Evolutionary conservation across 2,888 invertebrate species (phyloP).

Genomic region (Operophtera brumata): DNA sequence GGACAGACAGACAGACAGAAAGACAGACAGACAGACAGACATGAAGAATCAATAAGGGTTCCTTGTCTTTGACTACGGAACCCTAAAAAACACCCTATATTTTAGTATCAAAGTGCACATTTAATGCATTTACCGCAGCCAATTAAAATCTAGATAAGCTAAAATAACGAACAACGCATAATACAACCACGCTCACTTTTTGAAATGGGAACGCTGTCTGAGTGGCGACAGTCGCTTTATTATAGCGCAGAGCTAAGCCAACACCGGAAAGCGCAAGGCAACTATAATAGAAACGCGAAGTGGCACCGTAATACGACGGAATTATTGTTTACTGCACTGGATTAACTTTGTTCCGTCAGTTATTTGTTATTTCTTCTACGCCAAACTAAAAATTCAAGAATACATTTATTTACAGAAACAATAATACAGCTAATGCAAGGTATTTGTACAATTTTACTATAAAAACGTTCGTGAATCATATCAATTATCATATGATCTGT

Average conservation of each 20-base stretch:
- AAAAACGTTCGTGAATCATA: too few relatives aligned
- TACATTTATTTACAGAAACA: too few relatives aligned
- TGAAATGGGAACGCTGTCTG: slow-evolving; percentile 32
- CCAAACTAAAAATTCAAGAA: too few relatives aligned
- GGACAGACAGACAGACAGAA: too few relatives aligned
- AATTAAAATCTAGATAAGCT: slow-evolving; percentile 13
- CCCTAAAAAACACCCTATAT: not conserved
- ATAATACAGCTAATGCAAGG: too few relatives aligned
- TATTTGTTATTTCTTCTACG: not conserved
- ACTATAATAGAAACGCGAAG: slow-evolving; percentile 31
- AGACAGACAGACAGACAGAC: too few relatives aligned
- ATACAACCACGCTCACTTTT: slow-evolving; percentile 21
- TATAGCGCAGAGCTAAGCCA: slow-evolving; percentile 31
- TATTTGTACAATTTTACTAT: too few relatives aligned
- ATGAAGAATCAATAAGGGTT: too few relatives aligned
- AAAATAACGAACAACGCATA: slow-evolving; percentile 12
- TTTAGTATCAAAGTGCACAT: not conserved
- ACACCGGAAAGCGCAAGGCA: slow-evolving; percentile 29
- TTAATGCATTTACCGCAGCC: not conserved
- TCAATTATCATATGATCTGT: too few relatives aligned
- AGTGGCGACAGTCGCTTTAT: slow-evolving; percentile 36
- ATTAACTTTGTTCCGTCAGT: slow-evolving; percentile 21
- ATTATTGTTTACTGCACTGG: slow-evolving; percentile 23
- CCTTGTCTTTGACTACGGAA: too few relatives aligned
- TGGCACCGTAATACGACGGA: slow-evolving; percentile 25